phyloP scores from a whole-genome alignment of 2,888 invertebrate species.

The Drosophila tripunctata region DNA sequence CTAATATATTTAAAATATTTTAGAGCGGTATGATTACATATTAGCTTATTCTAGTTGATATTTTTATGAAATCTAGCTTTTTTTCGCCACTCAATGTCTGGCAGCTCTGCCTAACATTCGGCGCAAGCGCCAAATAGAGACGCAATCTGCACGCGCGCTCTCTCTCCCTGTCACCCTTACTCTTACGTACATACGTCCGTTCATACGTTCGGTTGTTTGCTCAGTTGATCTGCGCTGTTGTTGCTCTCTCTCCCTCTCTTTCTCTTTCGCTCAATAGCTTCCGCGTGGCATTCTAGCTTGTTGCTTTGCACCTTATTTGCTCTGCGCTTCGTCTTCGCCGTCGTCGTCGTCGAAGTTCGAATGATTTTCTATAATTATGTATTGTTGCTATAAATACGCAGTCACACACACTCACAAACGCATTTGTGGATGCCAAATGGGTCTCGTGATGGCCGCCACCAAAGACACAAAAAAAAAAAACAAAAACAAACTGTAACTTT shows the following conservation, averaged over 20 bases:
- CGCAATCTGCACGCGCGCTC: constrained; percentile 8
- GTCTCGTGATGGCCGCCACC: constrained; percentile 64
- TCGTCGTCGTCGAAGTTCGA: constrained; percentile 30
- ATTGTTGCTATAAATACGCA: constrained; percentile 70
- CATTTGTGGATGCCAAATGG: constrained; percentile 43
- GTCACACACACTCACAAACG: constrained; percentile 23
- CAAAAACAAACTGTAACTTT: constrained; percentile 53
- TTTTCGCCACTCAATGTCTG: too few species aligned
- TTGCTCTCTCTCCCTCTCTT: constrained; percentile 3
- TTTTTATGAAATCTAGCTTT: too few species aligned
- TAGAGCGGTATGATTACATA: too few species aligned
- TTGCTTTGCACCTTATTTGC: constrained; percentile 61
- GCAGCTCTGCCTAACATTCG: too few species aligned
- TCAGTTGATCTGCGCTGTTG: constrained; percentile 3
- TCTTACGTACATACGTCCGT: too few species aligned
- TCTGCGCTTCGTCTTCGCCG: constrained; percentile 24
- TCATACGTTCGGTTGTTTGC: neutral
- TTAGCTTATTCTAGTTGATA: too few species aligned
- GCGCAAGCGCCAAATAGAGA: constrained; percentile 50
- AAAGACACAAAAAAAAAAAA: too few species aligned
- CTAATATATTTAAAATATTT: too few species aligned
- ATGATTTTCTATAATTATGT: constrained; percentile 70
- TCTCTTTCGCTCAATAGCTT: constrained; percentile 40
- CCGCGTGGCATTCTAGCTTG: constrained; percentile 68
- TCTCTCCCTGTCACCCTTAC: constrained; percentile 10